Evolutionary conservation across 2,797 vertebrate species (phyloP).

Genomic region (Gymnothorax reevesii): DNA sequence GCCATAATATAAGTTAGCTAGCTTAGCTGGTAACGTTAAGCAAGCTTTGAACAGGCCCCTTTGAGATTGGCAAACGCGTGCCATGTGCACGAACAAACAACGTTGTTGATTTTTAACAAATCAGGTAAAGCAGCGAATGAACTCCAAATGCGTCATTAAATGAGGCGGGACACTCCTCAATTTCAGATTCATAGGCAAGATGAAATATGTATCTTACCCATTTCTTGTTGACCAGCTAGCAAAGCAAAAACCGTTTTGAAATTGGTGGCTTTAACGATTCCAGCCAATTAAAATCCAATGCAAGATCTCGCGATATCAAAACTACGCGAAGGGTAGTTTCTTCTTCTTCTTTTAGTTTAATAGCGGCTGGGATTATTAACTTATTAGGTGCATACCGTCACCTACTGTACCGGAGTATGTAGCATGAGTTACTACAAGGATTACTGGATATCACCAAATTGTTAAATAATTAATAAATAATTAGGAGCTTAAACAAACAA

Average conservation of each 20-base stretch:
- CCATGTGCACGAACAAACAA: not conserved
- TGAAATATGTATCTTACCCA: not conserved
- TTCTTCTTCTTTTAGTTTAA: too few species aligned
- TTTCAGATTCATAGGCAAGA: not conserved
- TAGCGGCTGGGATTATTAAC: too few species aligned
- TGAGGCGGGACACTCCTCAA: not conserved
- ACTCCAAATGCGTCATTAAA: not conserved
- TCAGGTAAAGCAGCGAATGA: not conserved
- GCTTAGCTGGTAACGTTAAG: too few species aligned
- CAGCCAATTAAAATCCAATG: conserved; percentile 1
- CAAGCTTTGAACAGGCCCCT: not conserved
- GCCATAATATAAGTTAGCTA: too few species aligned
- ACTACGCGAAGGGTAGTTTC: too few species aligned
- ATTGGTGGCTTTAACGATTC: conserved; percentile 14
- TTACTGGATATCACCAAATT: too few species aligned
- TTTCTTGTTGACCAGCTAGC: not conserved
- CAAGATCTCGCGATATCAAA: conserved; percentile 15
- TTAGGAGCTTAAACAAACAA: too few species aligned
- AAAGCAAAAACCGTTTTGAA: conserved; percentile 7
- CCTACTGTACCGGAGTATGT: too few species aligned
- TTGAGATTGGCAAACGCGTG: not conserved
- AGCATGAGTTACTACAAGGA: too few species aligned
- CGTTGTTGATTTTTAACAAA: not conserved
- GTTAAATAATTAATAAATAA: too few species aligned
- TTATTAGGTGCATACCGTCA: too few species aligned